Base-by-base conservation (phyloP, 1,140 invertebrate genomes). In the Drosophila quadrilineata region DNA sequence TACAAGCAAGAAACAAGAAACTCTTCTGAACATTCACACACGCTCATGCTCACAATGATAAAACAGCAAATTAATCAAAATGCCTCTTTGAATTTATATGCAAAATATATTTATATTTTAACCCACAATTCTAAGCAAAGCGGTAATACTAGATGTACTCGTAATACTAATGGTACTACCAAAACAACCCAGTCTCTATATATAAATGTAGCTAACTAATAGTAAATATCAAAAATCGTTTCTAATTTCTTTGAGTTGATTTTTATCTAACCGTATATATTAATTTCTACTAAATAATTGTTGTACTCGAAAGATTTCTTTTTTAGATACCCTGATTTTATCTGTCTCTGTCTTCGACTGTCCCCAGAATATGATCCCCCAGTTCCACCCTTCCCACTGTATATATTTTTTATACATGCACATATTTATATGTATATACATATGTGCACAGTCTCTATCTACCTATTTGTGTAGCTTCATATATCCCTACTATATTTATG, bases 21-120 rank as follows among this genome's bases (percentile, higher is more conserved):
- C 66, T 85, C 75, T 85, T 87, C 66, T 84, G 71, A 88, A 89
- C 88, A 89, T 89, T 89, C 88, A 89, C 88, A 89, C 88, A 89
- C 87, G 88, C 88, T 89, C 88, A 88, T 88, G 87, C 88, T 89
- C 88, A 89, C 88, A 71, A 59, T 84, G 66, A 84, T 77, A 26
- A n/a, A n/a, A n/a, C n/a, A n/a, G n/a, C n/a, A n/a, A n/a, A 87
- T 87, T 87, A 84, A 87, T 82, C 62, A 68, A 76, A n/a, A 73
- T 62, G 69, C 69, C 77, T 82, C 57, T 64, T 71, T n/a, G n/a
- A n/a, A n/a, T n/a, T n/a, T n/a, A n/a, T n/a, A n/a, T n/a, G n/a
- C n/a, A n/a, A 59, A 82, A 73, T 70, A 84, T 82, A 59, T 82
- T 52, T 72, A 84, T 70, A 57, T 77, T 43, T 85, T 84, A 84